phyloP scores from a whole-genome alignment of 2,888 invertebrate genomes.

The Pseudolycoriella hygida region DNA sequence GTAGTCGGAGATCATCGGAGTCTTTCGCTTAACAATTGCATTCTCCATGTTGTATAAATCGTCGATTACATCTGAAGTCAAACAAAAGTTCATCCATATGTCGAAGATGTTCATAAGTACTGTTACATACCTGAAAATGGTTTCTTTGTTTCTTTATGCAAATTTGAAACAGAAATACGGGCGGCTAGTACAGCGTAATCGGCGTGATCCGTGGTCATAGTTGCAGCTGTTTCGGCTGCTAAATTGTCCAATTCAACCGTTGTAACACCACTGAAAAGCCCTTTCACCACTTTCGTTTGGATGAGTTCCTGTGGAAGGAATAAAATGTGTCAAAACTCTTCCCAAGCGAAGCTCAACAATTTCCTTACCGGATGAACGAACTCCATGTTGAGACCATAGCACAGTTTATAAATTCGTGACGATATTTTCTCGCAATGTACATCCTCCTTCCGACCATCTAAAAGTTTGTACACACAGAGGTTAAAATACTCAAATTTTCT shows the following conservation, averaged over 20 bases:
- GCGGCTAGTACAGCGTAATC: slow-evolving; percentile 86
- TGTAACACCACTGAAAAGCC: slow-evolving; percentile 89
- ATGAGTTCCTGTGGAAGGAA: too few species aligned
- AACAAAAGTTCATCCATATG: background rate
- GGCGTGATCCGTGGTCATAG: slow-evolving; percentile 92
- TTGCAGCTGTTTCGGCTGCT: slow-evolving; percentile 97
- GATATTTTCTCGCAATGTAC: slow-evolving; percentile 98
- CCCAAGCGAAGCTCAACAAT: too few species aligned
- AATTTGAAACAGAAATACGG: slow-evolving; percentile 87
- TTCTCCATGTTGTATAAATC: slow-evolving; percentile 66
- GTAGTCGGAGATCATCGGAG: slow-evolving; percentile 75
- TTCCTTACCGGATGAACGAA: slow-evolving; percentile 84
- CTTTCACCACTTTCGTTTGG: slow-evolving; percentile 66
- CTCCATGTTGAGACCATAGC: slow-evolving; percentile 89
- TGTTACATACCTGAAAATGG: slow-evolving; percentile 59
- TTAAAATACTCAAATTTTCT: too few species aligned
- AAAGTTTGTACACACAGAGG: too few species aligned
- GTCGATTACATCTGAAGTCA: slow-evolving; percentile 60
- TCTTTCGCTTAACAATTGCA: slow-evolving; percentile 46
- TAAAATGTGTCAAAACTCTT: too few species aligned
- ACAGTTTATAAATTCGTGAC: slow-evolving; percentile 82
- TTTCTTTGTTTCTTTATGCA: slow-evolving; percentile 96
- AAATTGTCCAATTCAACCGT: slow-evolving; percentile 94
- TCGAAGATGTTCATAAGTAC: background rate
- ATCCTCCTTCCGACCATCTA: slow-evolving; percentile 77